Evolutionary conservation across 2,888 invertebrate species (phyloP), one percentile per base, ranked within the genome.

Genomic region (Cecidostiba fungosa): DNA sequence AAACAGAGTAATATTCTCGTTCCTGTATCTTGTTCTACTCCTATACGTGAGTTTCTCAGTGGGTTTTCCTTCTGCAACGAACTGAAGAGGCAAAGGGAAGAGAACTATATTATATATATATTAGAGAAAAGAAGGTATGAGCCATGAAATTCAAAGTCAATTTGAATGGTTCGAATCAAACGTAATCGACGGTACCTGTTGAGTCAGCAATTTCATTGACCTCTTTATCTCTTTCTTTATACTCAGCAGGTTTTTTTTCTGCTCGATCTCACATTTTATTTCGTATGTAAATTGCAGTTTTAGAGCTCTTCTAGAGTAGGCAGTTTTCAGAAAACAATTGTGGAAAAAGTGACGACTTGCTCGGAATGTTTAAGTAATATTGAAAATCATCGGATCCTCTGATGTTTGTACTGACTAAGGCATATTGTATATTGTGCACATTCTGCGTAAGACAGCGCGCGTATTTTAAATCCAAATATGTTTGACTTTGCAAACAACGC

Each of bases 111-210:
- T 12, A 10, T 10, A 10, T 0, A 43, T 43, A 43, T 32, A 43
- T 12, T 10, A 19, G 19, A 50, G n/a, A 6, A 6, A 23, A 0
- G 4, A 59, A n/a, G 39, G 26, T 10, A 16, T n/a, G 43, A 39
- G 39, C 36, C n/a, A 73, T 36, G 16, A 73, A 72, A 73, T 76
- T 76, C 77, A 87, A 87, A 87, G 86, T 87, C 82, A 85, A 86
- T 87, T 87, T 87, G 84, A 88, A 88, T 87, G 85, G 84, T 79
- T 78, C 86, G 85, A 87, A 88, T 88, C 82, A 87, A 87, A 87
- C 84, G 86, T 87, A 86, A 87, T 87, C 85, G 85, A 77, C 59
- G 77, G 72, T 87, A 90, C 89, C 90, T 89, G 89, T 90, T 90
- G 90, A 90, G 82, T 84, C 36, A 77, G 50, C 54, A 32, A 39